Conservation (phyloP, 2,888 invertebrate genomes). For the Byasa hedistus region DNA sequence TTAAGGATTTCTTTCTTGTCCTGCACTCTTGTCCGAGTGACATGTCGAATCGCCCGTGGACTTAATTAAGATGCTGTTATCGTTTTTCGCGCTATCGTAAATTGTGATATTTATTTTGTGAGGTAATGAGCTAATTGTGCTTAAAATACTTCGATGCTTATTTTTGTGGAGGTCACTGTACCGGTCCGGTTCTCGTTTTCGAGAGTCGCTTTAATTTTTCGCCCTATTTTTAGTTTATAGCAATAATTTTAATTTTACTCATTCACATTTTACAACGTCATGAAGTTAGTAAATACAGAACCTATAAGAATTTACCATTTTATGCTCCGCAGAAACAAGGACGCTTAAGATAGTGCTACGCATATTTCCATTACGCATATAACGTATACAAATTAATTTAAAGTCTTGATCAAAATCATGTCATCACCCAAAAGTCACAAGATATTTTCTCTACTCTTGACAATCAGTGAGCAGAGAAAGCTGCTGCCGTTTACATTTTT, state of each 20-base stretch:
- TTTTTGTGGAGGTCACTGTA: background rate
- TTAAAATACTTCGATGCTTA: background rate
- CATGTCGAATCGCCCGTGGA: slow-evolving; percentile 35
- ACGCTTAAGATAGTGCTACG: no score
- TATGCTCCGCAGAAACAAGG: no score
- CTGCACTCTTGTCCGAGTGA: slow-evolving; percentile 25
- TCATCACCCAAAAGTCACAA: no score
- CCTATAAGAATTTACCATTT: no score
- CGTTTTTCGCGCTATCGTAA: slow-evolving; percentile 22
- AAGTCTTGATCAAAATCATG: no score
- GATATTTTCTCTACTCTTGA: no score
- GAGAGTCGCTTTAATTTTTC: background rate
- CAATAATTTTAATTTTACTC: background rate
- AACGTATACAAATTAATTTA: no score
- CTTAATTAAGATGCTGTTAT: slow-evolving; percentile 37
- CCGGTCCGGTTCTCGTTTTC: background rate
- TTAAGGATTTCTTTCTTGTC: slow-evolving; percentile 57
- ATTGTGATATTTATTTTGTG: slow-evolving; percentile 23
- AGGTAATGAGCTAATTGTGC: slow-evolving; percentile 25
- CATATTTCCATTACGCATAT: no score
- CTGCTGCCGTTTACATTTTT: no score
- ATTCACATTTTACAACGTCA: background rate
- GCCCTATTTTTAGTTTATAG: background rate
- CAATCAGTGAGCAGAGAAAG: no score
- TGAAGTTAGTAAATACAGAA: no score